A percentile compares a stretch with the other conserved stretches of the same genome.
Conservation (phyloP, 2,797 vertebrate species). For the Epinephelus coioides region DNA sequence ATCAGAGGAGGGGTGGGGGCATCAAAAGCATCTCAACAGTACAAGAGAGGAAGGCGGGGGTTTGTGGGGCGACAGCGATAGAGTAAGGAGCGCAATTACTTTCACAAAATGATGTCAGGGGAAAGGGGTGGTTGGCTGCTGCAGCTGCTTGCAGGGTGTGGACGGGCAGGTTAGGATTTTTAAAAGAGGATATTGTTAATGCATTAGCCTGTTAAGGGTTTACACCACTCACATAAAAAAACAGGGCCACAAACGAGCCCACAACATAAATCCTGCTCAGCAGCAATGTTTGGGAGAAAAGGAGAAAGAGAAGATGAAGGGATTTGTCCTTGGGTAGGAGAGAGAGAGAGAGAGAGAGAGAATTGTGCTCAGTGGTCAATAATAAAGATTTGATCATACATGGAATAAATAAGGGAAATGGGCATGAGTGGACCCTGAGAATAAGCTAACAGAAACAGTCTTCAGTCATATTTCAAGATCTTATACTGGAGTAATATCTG, state of each 20-base stretch:
- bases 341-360: too few species aligned
- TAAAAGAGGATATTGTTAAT: constrained; percentile 70
- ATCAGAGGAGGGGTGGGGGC: constrained; percentile 46
- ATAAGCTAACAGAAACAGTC: background rate
- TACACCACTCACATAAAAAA: constrained; percentile 76
- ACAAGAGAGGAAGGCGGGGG: constrained; percentile 17
- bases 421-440: background rate
- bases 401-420: background rate
- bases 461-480: background rate
- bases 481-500: background rate
- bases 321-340: constrained; percentile 53
- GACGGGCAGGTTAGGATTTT: constrained; percentile 42
- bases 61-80: background rate
- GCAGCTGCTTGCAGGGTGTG: constrained; percentile 41
- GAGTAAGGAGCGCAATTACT: constrained; percentile 54
- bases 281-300: constrained; percentile 35
- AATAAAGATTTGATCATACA: constrained; percentile 42
- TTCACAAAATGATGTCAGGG: constrained; percentile 48
- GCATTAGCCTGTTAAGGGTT: constrained; percentile 78
- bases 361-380: constrained; percentile 66
- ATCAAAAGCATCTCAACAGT: constrained; percentile 61
- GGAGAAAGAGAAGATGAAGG: constrained; percentile 27
- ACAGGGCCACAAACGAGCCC: constrained; percentile 57
- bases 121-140: constrained; percentile 26
- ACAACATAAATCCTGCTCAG: constrained; percentile 68